Evolutionary conservation across 2,888 invertebrate species (phyloP), one percentile per base, ranked within the genome.

Genomic region (Tortrix viridana): DNA sequence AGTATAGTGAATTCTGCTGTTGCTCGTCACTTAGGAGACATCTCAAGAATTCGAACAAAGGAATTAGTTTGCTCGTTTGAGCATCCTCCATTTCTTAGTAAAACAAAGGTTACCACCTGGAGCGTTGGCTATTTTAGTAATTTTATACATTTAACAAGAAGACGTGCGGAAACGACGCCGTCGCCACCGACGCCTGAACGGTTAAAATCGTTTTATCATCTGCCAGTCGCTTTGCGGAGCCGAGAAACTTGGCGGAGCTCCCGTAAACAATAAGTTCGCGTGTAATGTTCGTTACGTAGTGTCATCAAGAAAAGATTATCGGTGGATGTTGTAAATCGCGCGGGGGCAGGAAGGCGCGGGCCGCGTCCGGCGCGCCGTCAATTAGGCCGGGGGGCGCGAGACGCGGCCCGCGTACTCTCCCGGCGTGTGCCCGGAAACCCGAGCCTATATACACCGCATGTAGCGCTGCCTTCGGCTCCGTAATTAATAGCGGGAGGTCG

Each of bases 251-350:
- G 47, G 71, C 72, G 54, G 38, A 43, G 48, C 55, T 41, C 58
- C 43, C 37, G 62, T 62, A 52, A 62, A 62, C 62, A 62, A 62
- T 62, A 62, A 62, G 62, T 62, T 57, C 44, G 61, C 60, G 53
- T 53, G 62, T 52, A 62, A 62, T 62, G 46, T 44, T 62, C 61
- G 64, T 59, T 67, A 67, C 63, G 61, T 71, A 71, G 70, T 75
- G 86, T 87, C 88, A 88, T 89, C 88, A 86, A 86, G 88, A 88
- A 89, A 88, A 90, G 89, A 90, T 90, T 89, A 89, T 89, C 88
- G 83, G 85, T 69, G 77, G 81, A 81, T 84, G 91, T 86, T 86
- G 91, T 89, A 86, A 89, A 87, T 87, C 85, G 81, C 76, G 69
- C 68, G 73, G 71, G 74, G 79, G 66, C 82, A 85, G 88, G 87